Evolutionary conservation across 2,888 invertebrate species (phyloP).

Genomic region (Eumerus sabulonum): DNA sequence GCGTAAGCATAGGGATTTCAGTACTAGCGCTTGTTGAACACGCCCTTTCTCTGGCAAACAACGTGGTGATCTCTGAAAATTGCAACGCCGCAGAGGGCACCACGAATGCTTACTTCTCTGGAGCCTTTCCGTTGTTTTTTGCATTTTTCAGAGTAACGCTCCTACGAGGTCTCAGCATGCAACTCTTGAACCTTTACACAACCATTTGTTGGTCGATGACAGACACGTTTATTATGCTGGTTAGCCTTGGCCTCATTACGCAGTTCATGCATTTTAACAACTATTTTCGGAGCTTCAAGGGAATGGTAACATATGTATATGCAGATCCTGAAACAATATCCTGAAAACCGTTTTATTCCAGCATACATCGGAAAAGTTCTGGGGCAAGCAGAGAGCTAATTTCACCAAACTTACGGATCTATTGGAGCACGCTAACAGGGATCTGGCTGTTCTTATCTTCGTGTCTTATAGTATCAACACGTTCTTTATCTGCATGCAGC

Average conservation of each 20-base stretch:
- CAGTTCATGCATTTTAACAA: slow-evolving; percentile 82
- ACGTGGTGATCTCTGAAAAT: slow-evolving; percentile 79
- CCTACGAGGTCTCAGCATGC: slow-evolving; percentile 80
- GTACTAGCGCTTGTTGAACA: slow-evolving; percentile 79
- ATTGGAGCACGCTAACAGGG: slow-evolving; percentile 81
- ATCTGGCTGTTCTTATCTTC: slow-evolving; percentile 82
- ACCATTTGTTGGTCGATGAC: slow-evolving; percentile 85
- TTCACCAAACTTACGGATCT: slow-evolving; percentile 80
- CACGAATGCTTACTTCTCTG: slow-evolving; percentile 74
- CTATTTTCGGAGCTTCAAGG: slow-evolving; percentile 51
- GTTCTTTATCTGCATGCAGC: slow-evolving; percentile 85
- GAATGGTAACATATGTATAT: slow-evolving; percentile 50
- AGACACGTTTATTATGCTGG: slow-evolving; percentile 83
- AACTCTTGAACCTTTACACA: slow-evolving; percentile 75
- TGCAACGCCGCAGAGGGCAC: slow-evolving; percentile 74
- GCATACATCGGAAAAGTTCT: slow-evolving; percentile 82
- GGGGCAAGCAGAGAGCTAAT: slow-evolving; percentile 83
- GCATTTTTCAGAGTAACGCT: slow-evolving; percentile 78
- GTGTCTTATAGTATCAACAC: slow-evolving; percentile 84
- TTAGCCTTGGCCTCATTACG: slow-evolving; percentile 83
- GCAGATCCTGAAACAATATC: not conserved
- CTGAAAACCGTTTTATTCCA: slow-evolving; percentile 6
- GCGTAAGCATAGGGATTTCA: slow-evolving; percentile 48
- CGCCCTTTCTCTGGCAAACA: slow-evolving; percentile 80
- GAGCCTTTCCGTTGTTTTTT: slow-evolving; percentile 80